Conservation (phyloP, 2,888 invertebrate species). For the Nymphalis urticae region DNA sequence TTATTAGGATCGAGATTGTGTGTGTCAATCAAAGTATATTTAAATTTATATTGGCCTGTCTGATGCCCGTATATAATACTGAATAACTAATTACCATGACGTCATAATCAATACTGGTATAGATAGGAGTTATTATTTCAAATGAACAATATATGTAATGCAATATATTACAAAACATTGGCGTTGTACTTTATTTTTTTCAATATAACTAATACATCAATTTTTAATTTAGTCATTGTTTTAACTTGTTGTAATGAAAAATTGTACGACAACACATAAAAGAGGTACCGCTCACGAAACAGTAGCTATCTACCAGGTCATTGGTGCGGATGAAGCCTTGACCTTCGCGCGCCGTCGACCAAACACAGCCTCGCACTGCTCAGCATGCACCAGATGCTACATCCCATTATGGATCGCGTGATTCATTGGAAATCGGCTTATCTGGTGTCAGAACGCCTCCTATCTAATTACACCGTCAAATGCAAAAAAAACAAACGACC, state of each 20-base stretch:
- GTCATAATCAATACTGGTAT: neutral
- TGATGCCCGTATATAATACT: constrained; percentile 1
- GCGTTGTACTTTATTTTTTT: too few relatives aligned
- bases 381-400: constrained; percentile 63
- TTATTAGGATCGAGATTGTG: neutral
- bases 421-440: constrained; percentile 45
- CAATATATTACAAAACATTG: too few relatives aligned
- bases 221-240: neutral
- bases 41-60: neutral
- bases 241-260: neutral
- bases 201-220: too few relatives aligned
- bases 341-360: constrained; percentile 72
- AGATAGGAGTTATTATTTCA: too few relatives aligned
- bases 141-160: neutral
- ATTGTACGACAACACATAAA: neutral
- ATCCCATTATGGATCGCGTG: constrained; percentile 57
- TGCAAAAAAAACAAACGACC: neutral
- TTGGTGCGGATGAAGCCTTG: constrained; percentile 67
- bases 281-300: constrained; percentile 16
- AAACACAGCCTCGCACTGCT: constrained; percentile 64
- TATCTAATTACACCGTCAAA: constrained; percentile 27
- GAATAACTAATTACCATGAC: neutral
- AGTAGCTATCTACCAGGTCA: constrained; percentile 48
- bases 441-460: constrained; percentile 19
- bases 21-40: constrained; percentile 6